phyloP scores from a whole-genome alignment of 2,113 vertebrate species.

The Syngnathoides biaculeatus region DNA sequence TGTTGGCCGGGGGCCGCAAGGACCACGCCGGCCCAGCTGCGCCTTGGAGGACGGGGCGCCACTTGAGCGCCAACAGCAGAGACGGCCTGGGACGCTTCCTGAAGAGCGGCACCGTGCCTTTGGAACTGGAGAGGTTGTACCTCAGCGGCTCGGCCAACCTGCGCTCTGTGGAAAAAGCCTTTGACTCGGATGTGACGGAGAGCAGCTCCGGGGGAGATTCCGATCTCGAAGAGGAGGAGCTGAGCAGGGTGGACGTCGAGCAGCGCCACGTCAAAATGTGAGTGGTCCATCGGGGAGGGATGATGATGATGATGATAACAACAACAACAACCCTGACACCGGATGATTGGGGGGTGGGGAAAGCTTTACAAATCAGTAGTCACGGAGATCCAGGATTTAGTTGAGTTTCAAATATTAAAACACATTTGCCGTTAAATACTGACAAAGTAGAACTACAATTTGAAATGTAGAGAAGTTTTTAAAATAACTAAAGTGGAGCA shows the following conservation, averaged over 20 bases:
- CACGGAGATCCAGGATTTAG: too few relatives aligned
- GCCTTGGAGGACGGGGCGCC: conserved; percentile 61
- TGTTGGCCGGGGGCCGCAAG: conserved; percentile 81
- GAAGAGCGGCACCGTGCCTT: conserved; percentile 82
- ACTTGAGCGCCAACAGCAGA: conserved; percentile 69
- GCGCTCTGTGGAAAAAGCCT: conserved; percentile 85
- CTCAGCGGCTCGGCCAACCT: conserved; percentile 86
- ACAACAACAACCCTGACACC: too few relatives aligned
- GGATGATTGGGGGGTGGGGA: too few relatives aligned
- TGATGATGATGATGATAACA: too few relatives aligned
- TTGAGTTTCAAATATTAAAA: too few relatives aligned
- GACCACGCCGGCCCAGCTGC: conserved; percentile 64
- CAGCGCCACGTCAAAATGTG: conserved; percentile 90
- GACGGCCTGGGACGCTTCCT: conserved; percentile 82
- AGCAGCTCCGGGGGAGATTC: conserved; percentile 97
- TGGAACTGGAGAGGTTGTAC: conserved; percentile 88
- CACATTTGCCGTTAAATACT: too few relatives aligned
- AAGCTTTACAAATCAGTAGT: too few relatives aligned
- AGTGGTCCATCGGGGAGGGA: conserved; percentile 65
- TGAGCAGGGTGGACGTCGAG: conserved; percentile 83
- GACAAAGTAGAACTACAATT: too few relatives aligned
- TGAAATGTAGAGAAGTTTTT: too few relatives aligned
- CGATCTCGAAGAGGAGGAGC: conserved; percentile 92
- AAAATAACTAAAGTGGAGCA: too few relatives aligned
- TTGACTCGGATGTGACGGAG: conserved; percentile 95